A percentile compares a stretch with the other conserved stretches of the same genome.
Conservation (phyloP, 2,113 vertebrate genomes). For the Psettodes erumei region DNA sequence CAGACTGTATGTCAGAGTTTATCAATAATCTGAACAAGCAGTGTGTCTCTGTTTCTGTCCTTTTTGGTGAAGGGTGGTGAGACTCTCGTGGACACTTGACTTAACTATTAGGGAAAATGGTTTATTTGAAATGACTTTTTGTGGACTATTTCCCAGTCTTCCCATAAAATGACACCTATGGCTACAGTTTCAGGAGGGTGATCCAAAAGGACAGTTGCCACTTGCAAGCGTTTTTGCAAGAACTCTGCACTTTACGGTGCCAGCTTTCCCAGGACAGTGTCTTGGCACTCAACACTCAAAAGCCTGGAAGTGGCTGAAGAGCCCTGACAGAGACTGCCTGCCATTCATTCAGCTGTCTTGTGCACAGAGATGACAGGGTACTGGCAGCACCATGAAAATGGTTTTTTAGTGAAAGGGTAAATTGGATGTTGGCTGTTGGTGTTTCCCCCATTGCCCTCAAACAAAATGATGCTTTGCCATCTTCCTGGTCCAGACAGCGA, state of each 20-base stretch:
- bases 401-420: conserved; percentile 35
- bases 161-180: neutral
- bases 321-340: neutral
- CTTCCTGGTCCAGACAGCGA: neutral
- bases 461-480: neutral
- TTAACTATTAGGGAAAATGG: neutral
- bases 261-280: neutral
- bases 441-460: conserved; percentile 13
- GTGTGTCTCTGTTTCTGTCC: neutral
- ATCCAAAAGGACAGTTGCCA: neutral
- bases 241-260: neutral
- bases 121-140: neutral
- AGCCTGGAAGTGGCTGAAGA: neutral
- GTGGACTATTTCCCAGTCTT: neutral
- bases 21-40: neutral
- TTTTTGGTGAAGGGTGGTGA: neutral
- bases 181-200: neutral
- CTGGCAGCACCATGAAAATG: conserved; percentile 27
- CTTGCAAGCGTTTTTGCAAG: neutral
- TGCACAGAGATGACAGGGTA: conserved; percentile 27
- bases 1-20: too few species aligned
- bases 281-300: neutral
- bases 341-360: conserved; percentile 11
- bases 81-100: neutral
- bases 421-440: conserved; percentile 16